Evolutionary conservation across 2,888 invertebrate species (phyloP).

Genomic region (Tridacna gigas): DNA sequence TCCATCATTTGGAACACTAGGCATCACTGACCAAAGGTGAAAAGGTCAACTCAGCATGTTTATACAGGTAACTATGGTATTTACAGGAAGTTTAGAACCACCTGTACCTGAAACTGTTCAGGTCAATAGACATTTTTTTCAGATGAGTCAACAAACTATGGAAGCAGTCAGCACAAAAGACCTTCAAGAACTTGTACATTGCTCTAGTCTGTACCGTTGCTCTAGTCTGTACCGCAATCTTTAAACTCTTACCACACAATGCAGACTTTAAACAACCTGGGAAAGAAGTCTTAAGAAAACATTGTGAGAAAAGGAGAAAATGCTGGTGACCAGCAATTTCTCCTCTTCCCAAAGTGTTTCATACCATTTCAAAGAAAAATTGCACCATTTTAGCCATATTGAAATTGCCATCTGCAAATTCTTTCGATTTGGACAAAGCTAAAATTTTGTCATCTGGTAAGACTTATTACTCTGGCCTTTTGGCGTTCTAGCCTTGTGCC

Average conservation of each 20-base stretch:
- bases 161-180: too few relatives aligned
- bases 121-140: not conserved
- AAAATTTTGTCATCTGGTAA: too few relatives aligned
- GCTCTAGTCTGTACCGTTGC: too few relatives aligned
- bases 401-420: too few relatives aligned
- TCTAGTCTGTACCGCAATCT: not conserved
- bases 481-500: too few relatives aligned
- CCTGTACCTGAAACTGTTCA: conserved; percentile 1
- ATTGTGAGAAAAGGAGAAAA: not conserved
- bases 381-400: too few relatives aligned
- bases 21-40: not conserved
- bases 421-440: too few relatives aligned
- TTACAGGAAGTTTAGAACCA: conserved; percentile 8
- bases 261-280: not conserved
- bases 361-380: not conserved
- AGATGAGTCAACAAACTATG: not conserved
- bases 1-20: too few relatives aligned
- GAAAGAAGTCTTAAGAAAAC: not conserved
- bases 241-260: not conserved
- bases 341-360: not conserved
- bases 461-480: too few relatives aligned
- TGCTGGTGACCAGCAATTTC: too few relatives aligned
- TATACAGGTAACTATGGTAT: conserved; percentile 8
- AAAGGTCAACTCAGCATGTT: conserved; percentile 1
- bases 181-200: too few relatives aligned